These are phyloP conservation scores for Danio choprae DNA, from an alignment of 2,797 vertebrate genomes.

Conservation along the genomic window DNA sequence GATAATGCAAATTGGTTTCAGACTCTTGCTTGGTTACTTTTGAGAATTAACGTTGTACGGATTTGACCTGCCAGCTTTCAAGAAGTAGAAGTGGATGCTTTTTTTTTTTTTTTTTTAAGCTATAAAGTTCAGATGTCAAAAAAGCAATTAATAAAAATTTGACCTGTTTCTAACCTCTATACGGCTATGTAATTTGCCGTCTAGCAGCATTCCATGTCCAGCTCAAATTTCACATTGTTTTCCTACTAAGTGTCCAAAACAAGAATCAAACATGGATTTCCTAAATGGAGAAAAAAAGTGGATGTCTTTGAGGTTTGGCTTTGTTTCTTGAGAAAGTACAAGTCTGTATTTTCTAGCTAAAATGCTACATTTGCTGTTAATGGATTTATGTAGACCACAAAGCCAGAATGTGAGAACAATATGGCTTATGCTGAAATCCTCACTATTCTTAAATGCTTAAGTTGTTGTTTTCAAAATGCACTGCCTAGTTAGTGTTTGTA, in stretches of 20 bases:
- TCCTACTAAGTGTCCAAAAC: slow-evolving; percentile 3
- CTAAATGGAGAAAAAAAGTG: neutral
- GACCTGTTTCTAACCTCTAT: neutral
- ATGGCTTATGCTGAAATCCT: neutral
- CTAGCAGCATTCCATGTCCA: slow-evolving; percentile 10
- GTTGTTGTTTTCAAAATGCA: neutral
- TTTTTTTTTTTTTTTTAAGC: neutral
- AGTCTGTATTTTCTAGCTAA: slow-evolving; percentile 10
- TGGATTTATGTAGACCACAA: slow-evolving; percentile 15
- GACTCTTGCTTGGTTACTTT: neutral
- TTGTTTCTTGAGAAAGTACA: neutral
- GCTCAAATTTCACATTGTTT: slow-evolving; percentile 16
- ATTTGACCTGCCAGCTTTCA: slow-evolving; percentile 12
- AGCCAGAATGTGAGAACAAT: neutral
- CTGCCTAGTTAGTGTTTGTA: neutral
- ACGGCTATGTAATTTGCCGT: slow-evolving; percentile 6
- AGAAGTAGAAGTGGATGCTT: neutral
- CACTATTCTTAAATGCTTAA: neutral
- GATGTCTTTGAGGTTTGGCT: slow-evolving; percentile 55
- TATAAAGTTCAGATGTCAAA: neutral
- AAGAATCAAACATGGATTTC: slow-evolving; percentile 24
- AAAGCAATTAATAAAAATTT: slow-evolving; percentile 3
- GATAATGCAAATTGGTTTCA: slow-evolving; percentile 4
- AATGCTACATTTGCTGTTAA: neutral
- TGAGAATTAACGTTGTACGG: neutral